Evolutionary conservation across 37 sponge, comb jelly and placozoan genomes (phyloP).

Genomic region (Haliclona indistincta): DNA sequence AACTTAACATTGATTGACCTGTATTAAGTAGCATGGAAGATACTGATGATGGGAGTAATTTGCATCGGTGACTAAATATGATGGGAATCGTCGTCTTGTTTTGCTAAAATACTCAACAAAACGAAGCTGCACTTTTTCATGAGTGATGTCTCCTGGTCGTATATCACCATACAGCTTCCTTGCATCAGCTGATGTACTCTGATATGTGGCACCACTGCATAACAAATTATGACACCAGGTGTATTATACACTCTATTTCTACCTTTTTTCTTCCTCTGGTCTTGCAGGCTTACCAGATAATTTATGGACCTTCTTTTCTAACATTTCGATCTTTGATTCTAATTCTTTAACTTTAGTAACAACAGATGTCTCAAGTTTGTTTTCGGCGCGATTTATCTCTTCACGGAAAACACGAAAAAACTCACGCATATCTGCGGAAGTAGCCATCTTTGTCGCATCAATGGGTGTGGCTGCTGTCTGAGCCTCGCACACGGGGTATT

Average conservation of each 20-base stretch:
- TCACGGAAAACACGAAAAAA: no score
- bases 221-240: neutral
- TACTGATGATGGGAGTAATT: neutral
- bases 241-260: neutral
- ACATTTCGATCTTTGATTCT: no score
- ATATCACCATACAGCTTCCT: conserved; percentile 6
- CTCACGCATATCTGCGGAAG: no score
- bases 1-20: neutral
- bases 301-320: no score
- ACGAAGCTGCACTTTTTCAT: neutral
- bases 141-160: conserved; percentile 4
- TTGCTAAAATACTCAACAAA: neutral
- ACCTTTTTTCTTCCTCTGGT: neutral
- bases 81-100: neutral
- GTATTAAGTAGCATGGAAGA: neutral
- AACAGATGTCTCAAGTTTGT: no score
- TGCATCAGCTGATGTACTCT: neutral
- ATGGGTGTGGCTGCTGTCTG: no score
- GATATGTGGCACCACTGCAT: no score
- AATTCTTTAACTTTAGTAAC: no score
- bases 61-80: neutral
- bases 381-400: no score
- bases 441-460: no score
- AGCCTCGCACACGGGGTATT: no score
- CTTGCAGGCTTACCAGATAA: no score